phyloP scores from a whole-genome alignment of 2,888 invertebrate genomes.

The Cephonodes hylas region DNA sequence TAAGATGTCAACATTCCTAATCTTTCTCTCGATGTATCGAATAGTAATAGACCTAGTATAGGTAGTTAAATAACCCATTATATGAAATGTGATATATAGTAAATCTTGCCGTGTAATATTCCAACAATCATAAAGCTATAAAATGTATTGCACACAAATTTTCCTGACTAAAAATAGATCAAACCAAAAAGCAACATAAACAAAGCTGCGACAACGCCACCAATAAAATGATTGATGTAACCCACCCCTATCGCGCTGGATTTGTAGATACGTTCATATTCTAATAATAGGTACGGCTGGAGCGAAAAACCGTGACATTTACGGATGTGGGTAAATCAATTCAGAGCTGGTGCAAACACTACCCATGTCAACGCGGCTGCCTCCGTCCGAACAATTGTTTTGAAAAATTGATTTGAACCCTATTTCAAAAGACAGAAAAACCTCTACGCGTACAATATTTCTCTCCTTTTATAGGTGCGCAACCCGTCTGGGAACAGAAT shows the following conservation, averaged over 20 bases:
- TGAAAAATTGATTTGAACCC: conserved; percentile 65
- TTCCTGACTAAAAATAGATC: neutral
- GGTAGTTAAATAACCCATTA: too few relatives aligned
- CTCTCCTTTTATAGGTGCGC: conserved; percentile 43
- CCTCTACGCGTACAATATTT: conserved; percentile 50
- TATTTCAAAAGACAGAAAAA: conserved; percentile 60
- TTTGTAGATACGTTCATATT: conserved; percentile 40
- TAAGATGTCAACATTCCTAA: too few relatives aligned
- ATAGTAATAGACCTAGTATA: too few relatives aligned
- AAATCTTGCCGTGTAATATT: too few relatives aligned
- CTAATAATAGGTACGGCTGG: conserved; percentile 47
- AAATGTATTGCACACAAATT: too few relatives aligned
- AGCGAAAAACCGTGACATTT: conserved; percentile 64
- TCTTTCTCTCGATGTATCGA: too few relatives aligned
- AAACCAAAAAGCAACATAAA: neutral
- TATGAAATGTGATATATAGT: too few relatives aligned
- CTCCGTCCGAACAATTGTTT: conserved; percentile 52
- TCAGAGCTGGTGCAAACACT: conserved; percentile 60
- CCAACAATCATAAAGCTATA: too few relatives aligned
- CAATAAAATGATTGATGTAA: conserved; percentile 17
- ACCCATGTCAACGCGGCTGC: conserved; percentile 60
- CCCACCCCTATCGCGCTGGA: conserved; percentile 13
- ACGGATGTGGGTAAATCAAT: conserved; percentile 75
- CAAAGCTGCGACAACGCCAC: conserved; percentile 4
- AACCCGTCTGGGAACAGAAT: conserved; percentile 39